phyloP scores from a whole-genome alignment of 1,140 invertebrate species.

The Zaprionus inermis region DNA sequence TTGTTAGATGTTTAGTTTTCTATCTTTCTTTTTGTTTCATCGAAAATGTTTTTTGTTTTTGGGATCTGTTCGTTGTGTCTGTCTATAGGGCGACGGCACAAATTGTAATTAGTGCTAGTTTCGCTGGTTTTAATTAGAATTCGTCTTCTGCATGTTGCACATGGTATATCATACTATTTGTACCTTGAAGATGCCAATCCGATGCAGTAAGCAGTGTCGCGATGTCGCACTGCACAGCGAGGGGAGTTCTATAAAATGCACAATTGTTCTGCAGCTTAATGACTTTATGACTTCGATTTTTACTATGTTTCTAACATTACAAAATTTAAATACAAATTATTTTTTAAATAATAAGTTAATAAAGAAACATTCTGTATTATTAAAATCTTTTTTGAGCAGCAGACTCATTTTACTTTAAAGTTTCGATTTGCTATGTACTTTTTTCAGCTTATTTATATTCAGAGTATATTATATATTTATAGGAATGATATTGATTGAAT shows the following conservation, averaged over 20 bases:
- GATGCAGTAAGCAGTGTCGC: slow-evolving; percentile 55
- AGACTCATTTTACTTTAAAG: too few relatives aligned
- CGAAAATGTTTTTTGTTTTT: slow-evolving; percentile 56
- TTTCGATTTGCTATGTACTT: too few relatives aligned
- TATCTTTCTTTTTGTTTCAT: slow-evolving; percentile 31
- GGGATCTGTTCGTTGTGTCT: slow-evolving; percentile 20
- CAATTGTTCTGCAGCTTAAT: background rate
- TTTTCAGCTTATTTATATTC: background rate
- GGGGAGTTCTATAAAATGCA: slow-evolving; percentile 21
- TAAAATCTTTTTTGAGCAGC: too few relatives aligned
- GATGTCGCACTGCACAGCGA: background rate
- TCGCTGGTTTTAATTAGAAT: slow-evolving; percentile 72
- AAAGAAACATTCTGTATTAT: too few relatives aligned
- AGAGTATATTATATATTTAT: background rate
- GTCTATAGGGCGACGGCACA: slow-evolving; percentile 69
- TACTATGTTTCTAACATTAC: too few relatives aligned
- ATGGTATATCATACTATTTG: slow-evolving; percentile 39
- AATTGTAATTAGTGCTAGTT: slow-evolving; percentile 78
- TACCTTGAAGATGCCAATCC: slow-evolving; percentile 64
- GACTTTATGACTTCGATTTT: too few relatives aligned
- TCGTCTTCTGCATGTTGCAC: slow-evolving; percentile 53
- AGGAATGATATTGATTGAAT: background rate
- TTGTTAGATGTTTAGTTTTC: slow-evolving; percentile 20
- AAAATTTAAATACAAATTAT: too few relatives aligned
- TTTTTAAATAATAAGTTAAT: too few relatives aligned